Conservation (phyloP, 2,888 invertebrate species). For the Nephrotoma flavescens region DNA sequence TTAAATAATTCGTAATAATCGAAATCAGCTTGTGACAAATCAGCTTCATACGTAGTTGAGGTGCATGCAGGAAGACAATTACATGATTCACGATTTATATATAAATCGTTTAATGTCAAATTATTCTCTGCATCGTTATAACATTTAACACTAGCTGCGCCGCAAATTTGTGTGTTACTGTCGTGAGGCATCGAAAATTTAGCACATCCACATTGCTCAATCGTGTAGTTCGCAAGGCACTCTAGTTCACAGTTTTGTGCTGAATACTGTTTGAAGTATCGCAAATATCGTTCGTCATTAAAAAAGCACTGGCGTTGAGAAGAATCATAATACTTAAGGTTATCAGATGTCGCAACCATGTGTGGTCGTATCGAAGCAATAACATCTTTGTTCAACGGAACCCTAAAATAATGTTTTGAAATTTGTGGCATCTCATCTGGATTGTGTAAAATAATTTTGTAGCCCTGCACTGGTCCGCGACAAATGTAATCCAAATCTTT, state of each 20-base stretch:
- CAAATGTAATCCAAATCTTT: constrained; percentile 53
- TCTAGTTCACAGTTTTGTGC: constrained; percentile 59
- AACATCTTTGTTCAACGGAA: constrained; percentile 53
- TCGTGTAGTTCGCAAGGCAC: constrained; percentile 52
- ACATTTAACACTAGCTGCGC: constrained; percentile 25
- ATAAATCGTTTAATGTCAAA: constrained; percentile 27
- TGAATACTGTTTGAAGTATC: constrained; percentile 48
- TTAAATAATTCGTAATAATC: constrained; percentile 43
- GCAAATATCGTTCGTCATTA: constrained; percentile 40
- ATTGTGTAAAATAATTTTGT: constrained; percentile 45
- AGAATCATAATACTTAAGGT: constrained; percentile 46
- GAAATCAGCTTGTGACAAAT: constrained; percentile 55
- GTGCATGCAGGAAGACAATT: constrained; percentile 37
- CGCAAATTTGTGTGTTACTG: constrained; percentile 27
- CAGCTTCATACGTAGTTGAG: constrained; percentile 54
- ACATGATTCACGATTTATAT: constrained; percentile 22
- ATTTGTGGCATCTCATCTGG: constrained; percentile 47
- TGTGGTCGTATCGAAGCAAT: constrained; percentile 57
- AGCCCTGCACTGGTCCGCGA: constrained; percentile 51
- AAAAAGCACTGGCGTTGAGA: constrained; percentile 44
- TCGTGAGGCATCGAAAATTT: constrained; percentile 43
- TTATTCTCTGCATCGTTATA: constrained; percentile 26
- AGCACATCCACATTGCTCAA: constrained; percentile 47
- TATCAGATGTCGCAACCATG: constrained; percentile 58
- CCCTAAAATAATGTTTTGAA: constrained; percentile 52